These are phyloP conservation scores for Stomorhina lunata DNA, from an alignment of 2,888 invertebrate species.

Conservation along the genomic window DNA sequence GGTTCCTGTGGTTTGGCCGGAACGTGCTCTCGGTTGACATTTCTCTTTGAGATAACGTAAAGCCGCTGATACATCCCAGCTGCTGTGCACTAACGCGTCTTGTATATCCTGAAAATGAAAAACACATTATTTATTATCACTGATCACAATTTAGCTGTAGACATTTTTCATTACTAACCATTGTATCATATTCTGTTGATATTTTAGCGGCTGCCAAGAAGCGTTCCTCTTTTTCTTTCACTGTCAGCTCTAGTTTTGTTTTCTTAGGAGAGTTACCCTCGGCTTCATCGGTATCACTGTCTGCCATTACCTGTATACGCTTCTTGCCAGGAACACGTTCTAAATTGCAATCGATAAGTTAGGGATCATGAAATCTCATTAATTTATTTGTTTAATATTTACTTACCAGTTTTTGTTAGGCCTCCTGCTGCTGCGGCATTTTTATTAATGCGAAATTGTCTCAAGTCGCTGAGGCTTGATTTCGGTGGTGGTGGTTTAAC, in stretches of 20 bases:
- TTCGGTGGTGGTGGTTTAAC: slow-evolving; percentile 69
- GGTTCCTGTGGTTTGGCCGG: background rate
- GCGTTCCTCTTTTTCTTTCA: slow-evolving; percentile 78
- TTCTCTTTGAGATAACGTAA: slow-evolving; percentile 75
- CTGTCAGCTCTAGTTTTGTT: slow-evolving; percentile 73
- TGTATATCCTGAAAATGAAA: slow-evolving; percentile 77
- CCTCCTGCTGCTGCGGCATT: slow-evolving; percentile 61
- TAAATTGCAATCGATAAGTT: slow-evolving; percentile 57
- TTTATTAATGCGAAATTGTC: slow-evolving; percentile 77
- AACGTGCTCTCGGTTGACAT: slow-evolving; percentile 71
- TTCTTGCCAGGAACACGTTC: slow-evolving; percentile 79
- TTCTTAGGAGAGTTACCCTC: slow-evolving; percentile 74
- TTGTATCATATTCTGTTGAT: slow-evolving; percentile 77
- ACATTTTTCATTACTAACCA: slow-evolving; percentile 71
- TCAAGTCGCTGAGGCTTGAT: slow-evolving; percentile 75
- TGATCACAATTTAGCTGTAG: background rate
- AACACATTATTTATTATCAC: background rate
- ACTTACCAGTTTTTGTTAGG: slow-evolving; percentile 69
- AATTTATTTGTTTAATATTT: background rate
- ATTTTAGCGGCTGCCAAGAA: slow-evolving; percentile 77
- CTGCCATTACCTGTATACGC: slow-evolving; percentile 77
- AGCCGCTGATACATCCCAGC: slow-evolving; percentile 79
- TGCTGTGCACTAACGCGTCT: slow-evolving; percentile 78
- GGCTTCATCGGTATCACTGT: slow-evolving; percentile 78
- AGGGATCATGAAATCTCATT: background rate